Evolutionary conservation across 2,113 vertebrate species (phyloP).

Genomic region (Acrocephalus arundinaceus): DNA sequence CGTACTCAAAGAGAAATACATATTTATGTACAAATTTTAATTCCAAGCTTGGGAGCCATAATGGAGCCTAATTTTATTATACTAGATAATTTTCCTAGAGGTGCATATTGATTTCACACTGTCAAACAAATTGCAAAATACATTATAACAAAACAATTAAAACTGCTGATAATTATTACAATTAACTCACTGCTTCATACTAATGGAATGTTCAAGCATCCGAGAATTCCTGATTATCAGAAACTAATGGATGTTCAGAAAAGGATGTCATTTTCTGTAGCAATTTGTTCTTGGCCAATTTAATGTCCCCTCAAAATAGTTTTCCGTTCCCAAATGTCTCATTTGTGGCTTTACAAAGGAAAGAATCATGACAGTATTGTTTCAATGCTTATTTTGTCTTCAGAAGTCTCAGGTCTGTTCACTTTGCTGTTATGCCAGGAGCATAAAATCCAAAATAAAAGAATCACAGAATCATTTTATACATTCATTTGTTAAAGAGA

Average conservation of each 20-base stretch:
- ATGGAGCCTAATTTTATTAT: constrained; percentile 39
- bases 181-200: constrained; percentile 46
- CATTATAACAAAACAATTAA: constrained; percentile 62
- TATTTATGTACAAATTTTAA: constrained; percentile 22
- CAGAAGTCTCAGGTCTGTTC: not conserved
- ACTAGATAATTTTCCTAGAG: constrained; percentile 34
- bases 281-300: constrained; percentile 62
- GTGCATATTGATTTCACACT: constrained; percentile 32
- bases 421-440: not conserved
- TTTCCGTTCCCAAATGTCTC: constrained; percentile 27
- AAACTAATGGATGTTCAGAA: constrained; percentile 61
- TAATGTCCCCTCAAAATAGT: constrained; percentile 56
- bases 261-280: constrained; percentile 53
- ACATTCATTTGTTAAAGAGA: not conserved
- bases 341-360: constrained; percentile 27
- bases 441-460: not conserved
- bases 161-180: constrained; percentile 59
- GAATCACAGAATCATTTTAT: not conserved
- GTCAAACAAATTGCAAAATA: constrained; percentile 44
- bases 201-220: constrained; percentile 62
- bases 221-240: constrained; percentile 54
- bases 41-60: constrained; percentile 33
- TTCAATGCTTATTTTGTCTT: constrained; percentile 19
- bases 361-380: not conserved
- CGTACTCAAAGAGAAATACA: constrained; percentile 7